Evolutionary conservation across 1,140 invertebrate genomes (phyloP).

Genomic region (Halyomorpha halys): DNA sequence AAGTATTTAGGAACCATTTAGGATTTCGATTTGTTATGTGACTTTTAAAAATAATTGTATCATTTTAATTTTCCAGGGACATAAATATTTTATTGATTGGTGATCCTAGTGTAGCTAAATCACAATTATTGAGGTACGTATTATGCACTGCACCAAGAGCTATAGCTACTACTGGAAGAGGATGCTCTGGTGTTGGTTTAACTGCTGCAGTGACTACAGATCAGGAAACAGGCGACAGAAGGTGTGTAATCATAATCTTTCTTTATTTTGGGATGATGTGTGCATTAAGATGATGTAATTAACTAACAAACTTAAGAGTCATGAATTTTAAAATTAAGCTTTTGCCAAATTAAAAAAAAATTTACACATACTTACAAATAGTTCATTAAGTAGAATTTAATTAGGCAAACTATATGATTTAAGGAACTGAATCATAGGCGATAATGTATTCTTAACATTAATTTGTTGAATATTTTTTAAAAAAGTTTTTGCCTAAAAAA

Average conservation of each 20-base stretch:
- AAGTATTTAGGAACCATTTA: too few relatives aligned
- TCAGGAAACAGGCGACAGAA: conserved; percentile 79
- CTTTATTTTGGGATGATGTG: not conserved
- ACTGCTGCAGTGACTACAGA: conserved; percentile 97
- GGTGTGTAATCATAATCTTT: conserved; percentile 33
- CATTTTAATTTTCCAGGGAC: conserved; percentile 49
- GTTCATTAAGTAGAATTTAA: too few relatives aligned
- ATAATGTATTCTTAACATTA: too few relatives aligned
- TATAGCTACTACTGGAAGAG: conserved; percentile 92
- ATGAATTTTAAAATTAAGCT: too few relatives aligned
- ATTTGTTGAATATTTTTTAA: too few relatives aligned
- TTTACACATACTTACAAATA: too few relatives aligned
- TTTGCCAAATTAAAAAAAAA: too few relatives aligned
- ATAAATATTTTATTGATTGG: conserved; percentile 96
- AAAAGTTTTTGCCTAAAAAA: too few relatives aligned
- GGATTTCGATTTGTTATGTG: not conserved
- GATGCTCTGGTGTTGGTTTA: conserved; percentile 91
- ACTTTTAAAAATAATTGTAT: not conserved
- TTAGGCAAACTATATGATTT: too few relatives aligned
- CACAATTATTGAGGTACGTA: conserved; percentile 91
- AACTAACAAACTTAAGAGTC: too few relatives aligned
- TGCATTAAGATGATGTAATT: too few relatives aligned
- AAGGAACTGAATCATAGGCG: too few relatives aligned
- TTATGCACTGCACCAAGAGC: conserved; percentile 87
- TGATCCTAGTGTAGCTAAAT: conserved; percentile 98